Evolutionary conservation across 2,888 invertebrate genomes (phyloP).

Genomic region (Protodeltote pygarga): DNA sequence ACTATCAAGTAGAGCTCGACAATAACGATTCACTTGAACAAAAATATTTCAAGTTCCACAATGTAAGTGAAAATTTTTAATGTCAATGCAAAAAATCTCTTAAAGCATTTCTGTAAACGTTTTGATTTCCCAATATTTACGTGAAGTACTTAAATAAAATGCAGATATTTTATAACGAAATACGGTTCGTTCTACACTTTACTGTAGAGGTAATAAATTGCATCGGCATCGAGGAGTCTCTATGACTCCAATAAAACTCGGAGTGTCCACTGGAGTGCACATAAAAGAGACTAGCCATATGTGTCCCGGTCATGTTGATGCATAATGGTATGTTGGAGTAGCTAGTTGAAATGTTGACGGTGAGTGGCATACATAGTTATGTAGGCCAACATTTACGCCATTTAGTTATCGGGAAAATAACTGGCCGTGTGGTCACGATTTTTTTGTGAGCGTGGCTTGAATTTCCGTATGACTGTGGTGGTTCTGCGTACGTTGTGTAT

Average conservation of each 20-base stretch:
- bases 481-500: too few species aligned
- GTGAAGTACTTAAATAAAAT: slow-evolving; percentile 13
- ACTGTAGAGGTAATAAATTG: slow-evolving; percentile 40
- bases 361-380: slow-evolving; percentile 42
- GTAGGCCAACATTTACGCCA: slow-evolving; percentile 14
- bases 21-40: too few species aligned
- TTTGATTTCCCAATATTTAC: neutral
- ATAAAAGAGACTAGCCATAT: slow-evolving; percentile 64
- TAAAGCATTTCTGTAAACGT: neutral
- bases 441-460: too few species aligned
- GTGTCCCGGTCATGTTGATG: slow-evolving; percentile 52
- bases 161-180: slow-evolving; percentile 27
- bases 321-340: slow-evolving; percentile 36
- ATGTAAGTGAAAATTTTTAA: neutral
- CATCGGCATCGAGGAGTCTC: slow-evolving; percentile 48
- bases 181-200: slow-evolving; percentile 20
- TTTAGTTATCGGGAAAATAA: slow-evolving; percentile 9
- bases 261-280: slow-evolving; percentile 60
- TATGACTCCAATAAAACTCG: slow-evolving; percentile 60
- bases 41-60: neutral
- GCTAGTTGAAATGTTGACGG: slow-evolving; percentile 37
- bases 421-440: neutral
- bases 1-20: too few species aligned
- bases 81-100: neutral
- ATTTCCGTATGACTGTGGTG: too few species aligned